Conservation (phyloP, 30 jellyfish, hydroid and myxozoan genomes). For the Hydractinia echinata region DNA sequence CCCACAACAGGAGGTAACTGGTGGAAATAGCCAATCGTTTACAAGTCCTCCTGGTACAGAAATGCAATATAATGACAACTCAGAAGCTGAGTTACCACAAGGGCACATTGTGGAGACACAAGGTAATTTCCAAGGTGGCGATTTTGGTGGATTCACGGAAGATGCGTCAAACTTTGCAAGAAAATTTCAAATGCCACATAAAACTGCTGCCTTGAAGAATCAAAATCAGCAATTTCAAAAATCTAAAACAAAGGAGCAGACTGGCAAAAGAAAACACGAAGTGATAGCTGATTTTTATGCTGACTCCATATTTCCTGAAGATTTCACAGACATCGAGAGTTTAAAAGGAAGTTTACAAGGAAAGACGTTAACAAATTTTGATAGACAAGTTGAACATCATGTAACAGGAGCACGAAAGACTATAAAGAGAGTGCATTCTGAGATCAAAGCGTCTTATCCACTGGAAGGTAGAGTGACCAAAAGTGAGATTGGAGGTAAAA, state of each 20-base stretch:
- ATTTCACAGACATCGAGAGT: conserved; percentile 75
- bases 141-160: background rate
- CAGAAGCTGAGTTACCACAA: conserved; percentile 12
- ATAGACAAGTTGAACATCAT: conserved; percentile 30
- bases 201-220: background rate
- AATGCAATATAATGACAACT: conserved; percentile 13
- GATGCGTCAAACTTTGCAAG: conserved; percentile 25
- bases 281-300: conserved; percentile 67
- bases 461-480: conserved; percentile 12
- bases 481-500: conserved; percentile 11
- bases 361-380: conserved; percentile 68
- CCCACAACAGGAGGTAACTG: background rate
- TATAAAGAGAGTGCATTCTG: conserved; percentile 14
- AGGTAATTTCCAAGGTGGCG: background rate
- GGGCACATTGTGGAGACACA: conserved; percentile 1
- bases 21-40: background rate
- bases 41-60: background rate
- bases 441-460: conserved; percentile 28
- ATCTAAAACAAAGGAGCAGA: background rate
- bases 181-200: conserved; percentile 14
- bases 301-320: conserved; percentile 92
- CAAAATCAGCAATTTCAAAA: background rate
- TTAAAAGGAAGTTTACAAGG: conserved; percentile 88
- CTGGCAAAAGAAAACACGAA: conserved; percentile 17
- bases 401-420: background rate